Conservation (phyloP, 2,797 vertebrate species). For the Leptoclinus maculatus region DNA sequence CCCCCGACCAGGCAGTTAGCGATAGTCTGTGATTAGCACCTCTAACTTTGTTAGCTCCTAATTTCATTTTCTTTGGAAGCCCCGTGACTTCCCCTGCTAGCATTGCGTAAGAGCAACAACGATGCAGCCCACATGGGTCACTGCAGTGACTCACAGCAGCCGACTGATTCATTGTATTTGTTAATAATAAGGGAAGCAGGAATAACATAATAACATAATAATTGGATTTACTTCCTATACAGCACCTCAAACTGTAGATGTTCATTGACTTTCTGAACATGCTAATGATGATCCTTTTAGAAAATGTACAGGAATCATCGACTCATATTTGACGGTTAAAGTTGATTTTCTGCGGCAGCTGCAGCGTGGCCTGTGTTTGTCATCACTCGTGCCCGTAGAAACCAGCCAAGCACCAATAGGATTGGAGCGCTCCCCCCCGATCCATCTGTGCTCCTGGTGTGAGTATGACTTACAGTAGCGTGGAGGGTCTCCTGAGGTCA, state of each 20-base stretch:
- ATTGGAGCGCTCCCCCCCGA: conserved; percentile 47
- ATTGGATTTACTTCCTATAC: neutral
- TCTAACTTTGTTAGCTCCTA: conserved; percentile 76
- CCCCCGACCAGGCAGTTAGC: conserved; percentile 49
- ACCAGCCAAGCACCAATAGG: conserved; percentile 46
- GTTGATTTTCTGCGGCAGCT: conserved; percentile 47
- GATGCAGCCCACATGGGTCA: conserved; percentile 16
- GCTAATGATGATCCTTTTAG: conserved; percentile 2
- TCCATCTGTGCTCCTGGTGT: conserved; percentile 80
- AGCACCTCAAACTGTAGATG: neutral
- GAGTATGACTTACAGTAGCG: conserved; percentile 79
- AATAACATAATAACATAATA: neutral
- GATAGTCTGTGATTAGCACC: conserved; percentile 72
- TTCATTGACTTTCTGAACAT: neutral
- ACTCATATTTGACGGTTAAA: conserved; percentile 19
- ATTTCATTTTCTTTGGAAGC: conserved; percentile 71
- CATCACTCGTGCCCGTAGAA: conserved; percentile 47
- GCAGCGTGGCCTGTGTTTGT: conserved; percentile 31
- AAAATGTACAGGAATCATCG: conserved; percentile 22
- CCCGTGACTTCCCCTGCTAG: conserved; percentile 62
- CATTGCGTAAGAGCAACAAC: conserved; percentile 26
- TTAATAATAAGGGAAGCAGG: neutral
- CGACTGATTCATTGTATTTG: neutral
- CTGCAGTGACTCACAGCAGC: conserved; percentile 28
- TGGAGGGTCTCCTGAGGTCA: conserved; percentile 86